These are phyloP conservation scores for Papilio polyxenes DNA, from an alignment of 1,140 invertebrate species.

Conservation along the genomic window DNA sequence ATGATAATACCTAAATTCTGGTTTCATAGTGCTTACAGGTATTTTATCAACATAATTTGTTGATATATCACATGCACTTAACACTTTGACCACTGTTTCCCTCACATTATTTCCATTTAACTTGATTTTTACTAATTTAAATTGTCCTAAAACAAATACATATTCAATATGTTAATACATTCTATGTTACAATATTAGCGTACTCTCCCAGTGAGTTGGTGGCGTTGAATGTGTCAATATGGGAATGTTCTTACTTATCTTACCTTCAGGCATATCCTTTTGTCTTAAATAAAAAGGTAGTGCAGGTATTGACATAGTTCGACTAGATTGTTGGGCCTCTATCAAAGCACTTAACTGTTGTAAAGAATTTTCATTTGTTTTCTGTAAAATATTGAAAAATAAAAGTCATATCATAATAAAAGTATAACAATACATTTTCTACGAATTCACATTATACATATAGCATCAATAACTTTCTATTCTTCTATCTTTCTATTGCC, in stretches of 20 bases:
- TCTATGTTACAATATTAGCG: neutral
- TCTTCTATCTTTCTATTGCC: too few species aligned
- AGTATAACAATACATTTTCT: neutral
- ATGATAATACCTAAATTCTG: constrained; percentile 53
- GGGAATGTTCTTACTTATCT: constrained; percentile 2
- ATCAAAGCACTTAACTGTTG: constrained; percentile 93
- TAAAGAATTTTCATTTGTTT: constrained; percentile 94
- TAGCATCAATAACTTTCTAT: too few species aligned
- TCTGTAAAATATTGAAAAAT: constrained; percentile 77
- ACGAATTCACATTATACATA: neutral
- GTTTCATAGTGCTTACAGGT: constrained; percentile 55
- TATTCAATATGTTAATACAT: neutral
- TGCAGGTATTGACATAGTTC: constrained; percentile 81
- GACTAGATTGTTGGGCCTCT: constrained; percentile 85
- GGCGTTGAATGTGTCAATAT: neutral
- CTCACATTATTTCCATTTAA: constrained; percentile 86
- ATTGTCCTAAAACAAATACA: constrained; percentile 79
- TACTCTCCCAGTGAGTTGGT: too few species aligned
- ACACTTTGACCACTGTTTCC: constrained; percentile 87
- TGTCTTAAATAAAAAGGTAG: constrained; percentile 89
- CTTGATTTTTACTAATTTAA: constrained; percentile 87
- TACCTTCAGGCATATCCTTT: constrained; percentile 82
- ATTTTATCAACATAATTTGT: constrained; percentile 92
- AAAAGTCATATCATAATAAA: neutral
- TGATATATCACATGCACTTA: constrained; percentile 90